phyloP scores from a whole-genome alignment of 2,888 invertebrate species.

The Tetragonula carbonaria region DNA sequence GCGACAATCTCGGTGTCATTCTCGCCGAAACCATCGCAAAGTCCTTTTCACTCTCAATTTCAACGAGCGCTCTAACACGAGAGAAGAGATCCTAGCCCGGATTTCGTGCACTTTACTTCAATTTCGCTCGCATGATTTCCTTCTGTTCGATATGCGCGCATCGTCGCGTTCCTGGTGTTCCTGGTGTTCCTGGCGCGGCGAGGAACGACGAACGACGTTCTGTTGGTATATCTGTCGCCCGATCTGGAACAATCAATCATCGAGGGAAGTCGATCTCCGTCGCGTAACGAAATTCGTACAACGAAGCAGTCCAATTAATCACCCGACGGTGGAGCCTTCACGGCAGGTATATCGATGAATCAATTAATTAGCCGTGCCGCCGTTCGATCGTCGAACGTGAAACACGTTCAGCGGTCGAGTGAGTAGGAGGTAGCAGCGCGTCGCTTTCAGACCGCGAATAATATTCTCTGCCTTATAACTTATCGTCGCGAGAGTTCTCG shows the following conservation, averaged over 20 bases:
- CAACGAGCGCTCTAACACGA: too few relatives aligned
- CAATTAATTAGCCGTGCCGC: slow-evolving; percentile 63
- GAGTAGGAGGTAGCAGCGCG: background rate
- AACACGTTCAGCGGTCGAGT: slow-evolving; percentile 32
- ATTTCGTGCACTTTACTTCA: too few relatives aligned
- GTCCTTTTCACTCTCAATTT: too few relatives aligned
- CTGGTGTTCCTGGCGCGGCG: too few relatives aligned
- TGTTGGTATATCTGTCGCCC: slow-evolving; percentile 42
- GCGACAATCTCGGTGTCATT: too few relatives aligned
- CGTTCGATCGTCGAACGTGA: slow-evolving; percentile 56
- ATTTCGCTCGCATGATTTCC: background rate
- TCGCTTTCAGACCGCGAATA: slow-evolving; percentile 33
- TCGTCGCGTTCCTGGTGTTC: background rate
- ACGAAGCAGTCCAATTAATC: slow-evolving; percentile 65
- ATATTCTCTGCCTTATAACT: background rate
- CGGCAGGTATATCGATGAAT: slow-evolving; percentile 52
- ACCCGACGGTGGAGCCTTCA: slow-evolving; percentile 28
- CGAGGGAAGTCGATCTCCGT: slow-evolving; percentile 57
- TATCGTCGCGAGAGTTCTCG: background rate
- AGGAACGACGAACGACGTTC: slow-evolving; percentile 24
- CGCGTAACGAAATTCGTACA: slow-evolving; percentile 52
- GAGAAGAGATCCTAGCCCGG: too few relatives aligned
- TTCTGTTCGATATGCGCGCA: background rate
- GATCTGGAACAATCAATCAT: slow-evolving; percentile 47
- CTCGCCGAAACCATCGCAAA: too few relatives aligned